Conservation (phyloP, 2,888 invertebrate genomes). For the Brachypterus glaber region DNA sequence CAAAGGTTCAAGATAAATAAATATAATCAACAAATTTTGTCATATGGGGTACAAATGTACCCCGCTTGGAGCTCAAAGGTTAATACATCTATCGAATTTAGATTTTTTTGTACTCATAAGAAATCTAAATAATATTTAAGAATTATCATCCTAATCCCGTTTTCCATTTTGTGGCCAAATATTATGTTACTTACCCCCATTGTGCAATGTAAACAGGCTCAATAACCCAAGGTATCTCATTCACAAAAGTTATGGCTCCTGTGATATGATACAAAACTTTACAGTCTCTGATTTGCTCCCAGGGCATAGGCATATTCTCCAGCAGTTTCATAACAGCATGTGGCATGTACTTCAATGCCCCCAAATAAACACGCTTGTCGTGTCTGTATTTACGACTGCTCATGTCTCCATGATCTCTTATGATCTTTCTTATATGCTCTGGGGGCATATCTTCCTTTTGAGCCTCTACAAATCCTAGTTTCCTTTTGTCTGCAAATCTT, state of each 20-base stretch:
- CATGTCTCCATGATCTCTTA: slow-evolving; percentile 99
- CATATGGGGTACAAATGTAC: too few relatives aligned
- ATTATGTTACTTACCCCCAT: slow-evolving; percentile 68
- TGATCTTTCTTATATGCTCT: slow-evolving; percentile 97
- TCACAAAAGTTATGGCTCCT: slow-evolving; percentile 98
- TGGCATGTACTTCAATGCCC: slow-evolving; percentile 99
- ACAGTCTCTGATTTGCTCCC: slow-evolving; percentile 99
- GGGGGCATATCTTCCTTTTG: slow-evolving; percentile 99
- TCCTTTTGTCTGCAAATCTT: slow-evolving; percentile 94
- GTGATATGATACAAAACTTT: slow-evolving; percentile 98
- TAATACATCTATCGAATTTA: too few relatives aligned
- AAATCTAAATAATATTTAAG: too few relatives aligned
- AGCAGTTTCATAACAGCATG: slow-evolving; percentile 98
- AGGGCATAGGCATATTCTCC: slow-evolving; percentile 99
- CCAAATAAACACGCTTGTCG: slow-evolving; percentile 96
- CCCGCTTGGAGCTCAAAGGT: too few relatives aligned
- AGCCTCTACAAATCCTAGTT: slow-evolving; percentile 97
- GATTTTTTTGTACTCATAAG: too few relatives aligned
- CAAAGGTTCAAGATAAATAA: too few relatives aligned
- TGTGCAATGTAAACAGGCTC: slow-evolving; percentile 99
- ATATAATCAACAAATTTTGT: too few relatives aligned
- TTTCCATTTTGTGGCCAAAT: not conserved
- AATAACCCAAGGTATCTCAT: slow-evolving; percentile 99
- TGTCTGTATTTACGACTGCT: slow-evolving; percentile 97
- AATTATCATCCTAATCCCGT: too few relatives aligned